These are phyloP conservation scores for Plecotus auritus DNA, from an alignment of 2,113 vertebrate species.

Conservation along the genomic window DNA sequence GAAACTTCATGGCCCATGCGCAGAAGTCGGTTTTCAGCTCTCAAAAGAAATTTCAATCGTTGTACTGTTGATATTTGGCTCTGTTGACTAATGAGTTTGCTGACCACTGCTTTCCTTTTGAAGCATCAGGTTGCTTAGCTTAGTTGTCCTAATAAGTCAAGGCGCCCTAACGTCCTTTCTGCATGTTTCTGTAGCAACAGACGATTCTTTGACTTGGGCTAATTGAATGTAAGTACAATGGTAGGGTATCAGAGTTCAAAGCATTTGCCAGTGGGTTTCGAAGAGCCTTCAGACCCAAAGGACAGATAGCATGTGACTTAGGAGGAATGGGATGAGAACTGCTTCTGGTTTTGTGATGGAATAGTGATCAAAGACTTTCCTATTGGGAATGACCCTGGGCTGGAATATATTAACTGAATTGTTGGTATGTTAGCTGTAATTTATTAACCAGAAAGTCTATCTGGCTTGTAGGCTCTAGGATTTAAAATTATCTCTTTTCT, in stretches of 20 bases:
- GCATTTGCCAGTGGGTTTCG: background rate
- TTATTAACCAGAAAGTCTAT: constrained; percentile 34
- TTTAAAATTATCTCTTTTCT: constrained; percentile 19
- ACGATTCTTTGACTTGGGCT: background rate
- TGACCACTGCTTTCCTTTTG: background rate
- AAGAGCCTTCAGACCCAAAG: background rate
- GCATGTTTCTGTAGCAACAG: background rate
- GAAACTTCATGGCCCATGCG: no score
- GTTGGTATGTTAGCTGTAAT: constrained; percentile 17
- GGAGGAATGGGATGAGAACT: background rate
- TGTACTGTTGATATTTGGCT: no score
- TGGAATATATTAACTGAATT: constrained; percentile 46
- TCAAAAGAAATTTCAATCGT: no score
- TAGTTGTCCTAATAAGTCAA: background rate
- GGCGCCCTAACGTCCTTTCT: background rate
- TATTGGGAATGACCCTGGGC: background rate
- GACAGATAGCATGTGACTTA: background rate
- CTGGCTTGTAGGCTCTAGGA: background rate
- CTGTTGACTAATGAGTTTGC: no score
- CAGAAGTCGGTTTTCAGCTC: no score
- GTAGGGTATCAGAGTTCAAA: background rate
- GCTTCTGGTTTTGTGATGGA: background rate
- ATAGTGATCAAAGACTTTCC: constrained; percentile 10
- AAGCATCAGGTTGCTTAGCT: background rate
- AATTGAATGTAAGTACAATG: background rate